Conservation (phyloP, 2,113 vertebrate species). For the Chamaea fasciata region DNA sequence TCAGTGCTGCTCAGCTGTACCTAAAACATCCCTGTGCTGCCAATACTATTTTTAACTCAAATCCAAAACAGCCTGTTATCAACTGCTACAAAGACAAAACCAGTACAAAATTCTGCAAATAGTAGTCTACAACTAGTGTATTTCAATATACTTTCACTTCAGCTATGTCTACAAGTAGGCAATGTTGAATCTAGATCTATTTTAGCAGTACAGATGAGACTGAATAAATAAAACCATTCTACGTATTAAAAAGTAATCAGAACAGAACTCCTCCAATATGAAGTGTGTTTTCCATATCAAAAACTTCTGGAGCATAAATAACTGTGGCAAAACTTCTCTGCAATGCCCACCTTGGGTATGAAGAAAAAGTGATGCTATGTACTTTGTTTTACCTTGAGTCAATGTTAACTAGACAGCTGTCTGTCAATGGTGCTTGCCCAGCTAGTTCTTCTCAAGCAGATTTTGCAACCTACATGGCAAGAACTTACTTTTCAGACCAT, state of each 20-base stretch:
- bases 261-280: background rate
- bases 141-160: background rate
- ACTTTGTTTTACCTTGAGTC: background rate
- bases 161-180: background rate
- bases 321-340: background rate
- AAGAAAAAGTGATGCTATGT: background rate
- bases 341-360: background rate
- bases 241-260: background rate
- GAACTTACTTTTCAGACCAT: background rate
- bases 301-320: background rate
- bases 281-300: background rate
- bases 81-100: background rate
- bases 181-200: background rate
- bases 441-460: background rate
- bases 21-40: background rate
- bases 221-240: background rate
- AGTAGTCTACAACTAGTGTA: background rate
- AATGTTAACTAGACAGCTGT: background rate
- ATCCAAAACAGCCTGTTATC: background rate
- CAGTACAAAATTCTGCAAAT: background rate
- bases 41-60: background rate
- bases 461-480: background rate
- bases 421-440: background rate
- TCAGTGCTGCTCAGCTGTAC: background rate
- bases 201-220: background rate